Base-by-base conservation (phyloP, 2,888 invertebrate genomes). In the Drepana falcataria region DNA sequence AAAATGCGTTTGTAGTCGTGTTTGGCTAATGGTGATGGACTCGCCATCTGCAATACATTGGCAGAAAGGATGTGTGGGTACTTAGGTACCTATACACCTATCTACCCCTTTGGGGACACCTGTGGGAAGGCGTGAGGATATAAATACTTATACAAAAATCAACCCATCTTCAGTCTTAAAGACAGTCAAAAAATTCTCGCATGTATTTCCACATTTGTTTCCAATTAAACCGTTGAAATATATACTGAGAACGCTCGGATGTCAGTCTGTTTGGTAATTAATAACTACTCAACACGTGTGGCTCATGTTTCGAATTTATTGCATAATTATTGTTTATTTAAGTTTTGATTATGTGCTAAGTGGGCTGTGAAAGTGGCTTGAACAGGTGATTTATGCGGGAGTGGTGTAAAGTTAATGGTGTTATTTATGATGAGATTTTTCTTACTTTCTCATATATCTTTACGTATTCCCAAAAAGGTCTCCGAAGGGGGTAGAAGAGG, bases 171-270 rank as follows among this genome's bases (percentile, higher is more conserved):
- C 44, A 3, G 9, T 44, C 9, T 44, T 44, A 44, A 44, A 44
- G 9, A 9, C 2, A 9, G 6, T 44, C 0, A 44, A 44, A 44
- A 44, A 44, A 9, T 44, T 44, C 44, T 9, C 6, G 44, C 44
- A 44, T 44, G 44, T 55, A 60, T 55, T 57, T 66, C 73, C 64
- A 87, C 87, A 87, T 87, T 87, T 87, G 87, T 85, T 87, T 68
- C 85, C 81, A 87, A 87, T 87, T 87, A 87, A 75, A 69, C 65
- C 72, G 80, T 79, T 86, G 87, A 87, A 83, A 84, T 85, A 84
- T 75, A 74, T 77, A 82, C 80, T 81, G 83, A 76, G 84, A 83
- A 83, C 68, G 68, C 68, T 77, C 81, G 78, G 77, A 77, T 81
- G 81, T 81, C 77, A 77, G 79, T 75, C 79, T 76, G 78, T 72